Base-by-base conservation (phyloP, 2,888 invertebrate genomes). In the Papilio protenor region DNA sequence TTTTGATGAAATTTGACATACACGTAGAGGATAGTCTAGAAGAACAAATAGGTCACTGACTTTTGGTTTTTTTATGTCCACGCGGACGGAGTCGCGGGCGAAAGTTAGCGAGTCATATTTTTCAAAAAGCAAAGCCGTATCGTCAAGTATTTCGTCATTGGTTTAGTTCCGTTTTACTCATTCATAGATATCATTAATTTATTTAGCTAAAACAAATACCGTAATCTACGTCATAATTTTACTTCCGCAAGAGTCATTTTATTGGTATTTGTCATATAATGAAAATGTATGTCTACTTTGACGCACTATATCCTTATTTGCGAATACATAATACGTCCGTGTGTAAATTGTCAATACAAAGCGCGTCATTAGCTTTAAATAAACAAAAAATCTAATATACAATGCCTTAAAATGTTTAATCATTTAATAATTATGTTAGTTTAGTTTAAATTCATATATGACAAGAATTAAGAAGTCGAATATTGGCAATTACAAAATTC, bases 261-360 rank as follows among this genome's bases (percentile, higher is more conserved):
- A 64, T 40, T 66, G 18, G 40, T 66, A 66, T 66, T 66, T 66
- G n/a, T 66, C 47, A 61, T 59, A 73, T 55, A 73, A 45, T 45
- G 40, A 11, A 73, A n/a, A 73, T 23, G 11, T 66, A 47, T 61
- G 45, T 45, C 14, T 59, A 49, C 52, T 52, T 64, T 49, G 66
- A 52, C 66, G n/a, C 33, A 27, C 23, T 11, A 49, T 33, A 55
- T 75, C 75, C 66, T 52, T 75, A 52, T 75, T 66, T 75, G 66
- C 14, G 47, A 40, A 59, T 66, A 66, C 55, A 66, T 66, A 74
- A 64, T 64, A 45, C n/a, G 55, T 52, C 16, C 49, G 66, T 66
- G 66, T 69, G 66, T 75, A 75, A 75, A 69, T 75, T 75, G 75
- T 73, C 10, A 57, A 57, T 64, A 47, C n/a, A 64, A 18, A 57